Base-by-base conservation (phyloP, 2,113 vertebrate species). In the Muscicapa adusta region DNA sequence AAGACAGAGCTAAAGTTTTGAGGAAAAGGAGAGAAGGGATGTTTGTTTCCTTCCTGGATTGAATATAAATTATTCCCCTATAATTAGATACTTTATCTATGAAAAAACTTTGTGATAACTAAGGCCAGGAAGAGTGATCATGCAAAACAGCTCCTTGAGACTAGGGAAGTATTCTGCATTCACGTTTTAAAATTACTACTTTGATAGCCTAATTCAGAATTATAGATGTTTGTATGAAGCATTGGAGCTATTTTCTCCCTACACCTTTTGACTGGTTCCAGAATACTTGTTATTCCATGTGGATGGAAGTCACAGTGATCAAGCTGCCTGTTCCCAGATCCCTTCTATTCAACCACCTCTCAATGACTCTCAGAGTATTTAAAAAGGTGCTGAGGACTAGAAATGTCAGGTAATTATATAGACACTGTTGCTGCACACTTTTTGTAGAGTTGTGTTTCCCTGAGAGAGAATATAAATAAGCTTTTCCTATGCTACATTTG, bases 351-450 rank as follows among this genome's bases (percentile, higher is more conserved):
- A 6, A 10, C 11, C 15, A 25, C 19, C 17, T 77, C 12, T 24
- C 1, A 0, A 34, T 66, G 43, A 34, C 47, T 73, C 20, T 45
- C 25, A 15, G 36, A 48, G 23, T 38, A 67, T 75, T 83, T 50
- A 10, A 72, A 38, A 89, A 56, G 28, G 2, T 82, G 9, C 14
- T 4, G 1, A 73, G 65, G 38, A 70, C 18, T 40, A 45, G 33
- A 80, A 84, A 38, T 57, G 5, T 65, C 24, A 6, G 13, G 4
- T 77, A 53, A 58, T 43, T 26, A 40, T 13, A 8, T 9, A 78
- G 71, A 42, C 0, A 0, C 10, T 78, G n/a, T 3, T 48, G 25
- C 45, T 66, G 23, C 17, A 40, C 6, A 2, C 5, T 47, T 71
- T 56, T 43, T 23, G 45, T 47, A 47, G 47, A 47, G 23, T 23